A percentile compares a stretch with the other conserved stretches of the same genome.
These are phyloP conservation scores for Gobius niger DNA, from an alignment of 2,113 vertebrate species.

Conservation along the genomic window DNA sequence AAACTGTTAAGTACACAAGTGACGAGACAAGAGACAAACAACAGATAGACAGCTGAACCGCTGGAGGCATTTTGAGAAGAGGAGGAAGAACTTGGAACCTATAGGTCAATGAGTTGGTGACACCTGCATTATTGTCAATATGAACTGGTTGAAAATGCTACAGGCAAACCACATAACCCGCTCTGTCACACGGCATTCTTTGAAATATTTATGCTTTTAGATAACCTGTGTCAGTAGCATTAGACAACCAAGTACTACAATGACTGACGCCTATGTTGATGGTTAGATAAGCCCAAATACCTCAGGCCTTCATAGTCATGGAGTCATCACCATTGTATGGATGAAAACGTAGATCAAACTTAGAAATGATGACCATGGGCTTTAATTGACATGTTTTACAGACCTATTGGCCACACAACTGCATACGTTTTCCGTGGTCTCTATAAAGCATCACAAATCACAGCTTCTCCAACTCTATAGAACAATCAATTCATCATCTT, in stretches of 20 bases:
- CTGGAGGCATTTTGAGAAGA: slow-evolving; percentile 22
- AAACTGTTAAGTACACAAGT: slow-evolving; percentile 14
- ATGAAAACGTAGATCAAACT: too few relatives aligned
- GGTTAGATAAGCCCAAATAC: background rate
- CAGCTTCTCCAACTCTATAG: too few relatives aligned
- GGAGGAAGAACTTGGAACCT: slow-evolving; percentile 21
- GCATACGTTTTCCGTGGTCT: too few relatives aligned
- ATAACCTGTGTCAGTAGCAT: background rate
- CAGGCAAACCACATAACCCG: background rate
- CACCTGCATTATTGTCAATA: slow-evolving; percentile 10
- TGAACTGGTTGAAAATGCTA: background rate
- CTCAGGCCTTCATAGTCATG: too few relatives aligned
- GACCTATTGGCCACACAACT: too few relatives aligned
- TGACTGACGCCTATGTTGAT: background rate
- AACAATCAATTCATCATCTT: background rate
- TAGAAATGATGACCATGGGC: too few relatives aligned
- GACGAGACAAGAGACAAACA: slow-evolving; percentile 1
- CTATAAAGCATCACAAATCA: too few relatives aligned
- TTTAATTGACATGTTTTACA: too few relatives aligned
- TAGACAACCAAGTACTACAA: background rate
- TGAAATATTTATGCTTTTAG: background rate
- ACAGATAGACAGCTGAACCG: background rate
- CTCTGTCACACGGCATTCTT: background rate
- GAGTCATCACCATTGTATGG: too few relatives aligned
- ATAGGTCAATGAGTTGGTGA: slow-evolving; percentile 27